Percentiles rank a stretch among this genome's conserved stretches.
Conservation (phyloP, 2,113 vertebrate genomes). For the Myotis davidii region DNA sequence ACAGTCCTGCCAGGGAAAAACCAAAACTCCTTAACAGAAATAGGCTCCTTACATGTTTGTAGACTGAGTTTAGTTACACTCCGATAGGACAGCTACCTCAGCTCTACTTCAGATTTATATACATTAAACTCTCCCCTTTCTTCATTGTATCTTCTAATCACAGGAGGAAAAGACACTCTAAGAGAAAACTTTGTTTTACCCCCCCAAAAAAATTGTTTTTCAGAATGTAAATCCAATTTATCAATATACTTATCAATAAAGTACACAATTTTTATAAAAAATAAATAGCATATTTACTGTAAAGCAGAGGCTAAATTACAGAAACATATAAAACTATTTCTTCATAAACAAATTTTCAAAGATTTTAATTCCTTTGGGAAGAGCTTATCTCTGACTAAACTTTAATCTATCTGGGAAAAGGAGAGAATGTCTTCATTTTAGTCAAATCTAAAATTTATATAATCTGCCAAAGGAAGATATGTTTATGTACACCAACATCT, state of each 20-base stretch:
- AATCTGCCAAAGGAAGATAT: not conserved
- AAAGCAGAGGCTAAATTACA: conserved; percentile 29
- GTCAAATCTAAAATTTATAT: conserved; percentile 42
- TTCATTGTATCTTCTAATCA: not conserved
- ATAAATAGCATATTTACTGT: not conserved
- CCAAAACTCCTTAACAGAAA: not conserved
- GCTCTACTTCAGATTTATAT: not conserved
- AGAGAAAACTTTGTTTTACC: not conserved
- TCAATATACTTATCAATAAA: not conserved
- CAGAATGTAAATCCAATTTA: conserved; percentile 13
- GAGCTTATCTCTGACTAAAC: not conserved
- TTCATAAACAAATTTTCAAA: not conserved
- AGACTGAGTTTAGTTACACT: not conserved
- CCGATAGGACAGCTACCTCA: not conserved
- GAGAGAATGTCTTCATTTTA: not conserved
- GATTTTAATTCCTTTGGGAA: not conserved
- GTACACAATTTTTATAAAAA: not conserved
- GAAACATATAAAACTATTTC: not conserved
- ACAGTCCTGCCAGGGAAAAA: conserved; percentile 89
- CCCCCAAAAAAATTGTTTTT: not conserved
- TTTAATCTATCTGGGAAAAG: not conserved
- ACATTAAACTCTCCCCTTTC: not conserved
- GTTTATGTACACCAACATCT: not conserved
- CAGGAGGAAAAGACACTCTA: not conserved
- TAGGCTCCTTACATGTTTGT: not conserved